Percentiles rank a stretch among this genome's conserved stretches.
Evolutionary conservation across 2,888 invertebrate species (phyloP).

Genomic region (Brachypterus glaber): DNA sequence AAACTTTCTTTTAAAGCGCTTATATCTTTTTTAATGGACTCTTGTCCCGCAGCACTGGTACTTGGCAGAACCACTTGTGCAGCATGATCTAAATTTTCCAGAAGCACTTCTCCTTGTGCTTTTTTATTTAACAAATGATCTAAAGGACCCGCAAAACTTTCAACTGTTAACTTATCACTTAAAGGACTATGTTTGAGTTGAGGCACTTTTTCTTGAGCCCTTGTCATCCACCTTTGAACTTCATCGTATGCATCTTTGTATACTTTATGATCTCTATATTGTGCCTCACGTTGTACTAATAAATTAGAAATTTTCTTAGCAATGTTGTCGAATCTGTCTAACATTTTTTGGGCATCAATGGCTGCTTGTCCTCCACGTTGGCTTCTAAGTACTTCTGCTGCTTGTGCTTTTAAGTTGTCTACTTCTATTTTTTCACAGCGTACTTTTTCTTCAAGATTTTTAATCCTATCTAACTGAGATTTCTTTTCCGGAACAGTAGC

Average conservation of each 20-base stretch:
- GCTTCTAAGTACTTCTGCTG: slow-evolving; percentile 74
- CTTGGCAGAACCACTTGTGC: slow-evolving; percentile 79
- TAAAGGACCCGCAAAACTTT: slow-evolving; percentile 79
- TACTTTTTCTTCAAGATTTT: slow-evolving; percentile 77
- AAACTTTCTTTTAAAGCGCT: slow-evolving; percentile 77
- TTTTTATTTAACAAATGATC: slow-evolving; percentile 80
- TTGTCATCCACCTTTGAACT: slow-evolving; percentile 76
- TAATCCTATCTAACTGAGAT: slow-evolving; percentile 74
- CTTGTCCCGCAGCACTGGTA: slow-evolving; percentile 71
- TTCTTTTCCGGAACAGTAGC: slow-evolving; percentile 79
- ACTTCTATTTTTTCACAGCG: slow-evolving; percentile 85
- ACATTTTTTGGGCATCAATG: slow-evolving; percentile 73
- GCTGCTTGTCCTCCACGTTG: slow-evolving; percentile 78
- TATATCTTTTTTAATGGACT: slow-evolving; percentile 74
- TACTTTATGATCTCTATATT: slow-evolving; percentile 76
- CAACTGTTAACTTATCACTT: slow-evolving; percentile 80
- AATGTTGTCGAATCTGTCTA: slow-evolving; percentile 73
- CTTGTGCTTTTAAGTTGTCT: slow-evolving; percentile 73
- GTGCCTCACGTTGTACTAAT: slow-evolving; percentile 59
- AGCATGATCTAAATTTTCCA: slow-evolving; percentile 79
- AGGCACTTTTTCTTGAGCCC: slow-evolving; percentile 83
- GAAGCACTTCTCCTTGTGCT: slow-evolving; percentile 78
- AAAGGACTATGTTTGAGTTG: slow-evolving; percentile 69
- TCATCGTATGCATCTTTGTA: slow-evolving; percentile 91
- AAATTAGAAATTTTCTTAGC: slow-evolving; percentile 61